These are phyloP conservation scores for Baccha elongata DNA, from an alignment of 2,888 invertebrate genomes.

Conservation along the genomic window DNA sequence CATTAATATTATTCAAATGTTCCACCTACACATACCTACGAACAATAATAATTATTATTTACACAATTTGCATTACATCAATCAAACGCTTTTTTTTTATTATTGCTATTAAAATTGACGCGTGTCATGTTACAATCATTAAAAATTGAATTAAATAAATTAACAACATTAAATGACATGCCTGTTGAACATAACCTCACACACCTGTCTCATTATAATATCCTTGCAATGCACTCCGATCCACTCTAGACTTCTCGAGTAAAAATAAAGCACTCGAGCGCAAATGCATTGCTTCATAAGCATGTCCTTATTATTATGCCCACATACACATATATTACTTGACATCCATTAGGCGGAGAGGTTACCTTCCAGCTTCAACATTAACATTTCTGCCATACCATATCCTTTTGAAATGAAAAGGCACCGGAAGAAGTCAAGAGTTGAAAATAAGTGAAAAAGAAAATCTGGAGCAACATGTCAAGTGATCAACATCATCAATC, in stretches of 20 bases:
- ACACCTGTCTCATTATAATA: slow-evolving; percentile 1
- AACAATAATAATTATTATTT: background rate
- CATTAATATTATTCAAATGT: slow-evolving; percentile 11
- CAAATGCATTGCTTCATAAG: slow-evolving; percentile 42
- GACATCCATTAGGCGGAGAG: slow-evolving; percentile 51
- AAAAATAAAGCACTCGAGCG: slow-evolving; percentile 19
- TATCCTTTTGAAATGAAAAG: slow-evolving; percentile 34
- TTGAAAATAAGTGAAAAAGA: background rate
- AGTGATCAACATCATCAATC: slow-evolving; percentile 61
- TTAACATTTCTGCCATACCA: slow-evolving; percentile 6
- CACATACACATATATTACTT: slow-evolving; percentile 35
- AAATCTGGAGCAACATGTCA: slow-evolving; percentile 59
- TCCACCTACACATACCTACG: background rate
- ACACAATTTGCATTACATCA: slow-evolving; percentile 34
- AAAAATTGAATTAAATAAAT: background rate
- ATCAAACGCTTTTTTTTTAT: slow-evolving; percentile 14
- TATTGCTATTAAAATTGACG: slow-evolving; percentile 16
- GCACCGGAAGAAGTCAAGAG: slow-evolving; percentile 4
- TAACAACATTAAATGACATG: background rate
- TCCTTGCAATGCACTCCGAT: slow-evolving; percentile 7
- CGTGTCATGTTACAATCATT: slow-evolving; percentile 15
- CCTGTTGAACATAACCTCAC: slow-evolving; percentile 28
- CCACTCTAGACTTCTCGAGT: background rate
- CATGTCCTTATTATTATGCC: slow-evolving; percentile 34
- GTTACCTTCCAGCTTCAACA: slow-evolving; percentile 15